Conservation (phyloP, 2,113 vertebrate genomes). For the Phasianus colchicus region DNA sequence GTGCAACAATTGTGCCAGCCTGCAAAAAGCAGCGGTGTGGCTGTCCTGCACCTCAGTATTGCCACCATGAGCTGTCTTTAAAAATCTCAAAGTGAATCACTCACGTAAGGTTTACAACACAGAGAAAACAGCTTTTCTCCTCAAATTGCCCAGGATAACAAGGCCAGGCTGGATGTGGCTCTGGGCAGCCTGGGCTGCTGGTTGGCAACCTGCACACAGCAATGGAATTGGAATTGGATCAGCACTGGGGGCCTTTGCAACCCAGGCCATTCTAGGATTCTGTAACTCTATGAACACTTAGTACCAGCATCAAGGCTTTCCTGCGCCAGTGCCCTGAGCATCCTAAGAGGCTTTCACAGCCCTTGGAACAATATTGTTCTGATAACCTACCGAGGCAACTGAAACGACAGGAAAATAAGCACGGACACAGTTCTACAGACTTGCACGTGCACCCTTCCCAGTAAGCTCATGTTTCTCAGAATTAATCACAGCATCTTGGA, state of each 20-base stretch:
- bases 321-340: neutral
- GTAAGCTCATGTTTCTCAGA: neutral
- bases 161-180: too few species aligned
- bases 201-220: too few species aligned
- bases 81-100: neutral
- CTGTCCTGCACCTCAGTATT: neutral
- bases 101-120: fast-evolving
- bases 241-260: too few species aligned
- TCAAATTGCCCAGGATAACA: neutral
- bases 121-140: neutral
- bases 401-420: neutral
- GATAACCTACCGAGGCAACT: neutral
- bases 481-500: neutral
- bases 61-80: neutral
- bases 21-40: too few species aligned
- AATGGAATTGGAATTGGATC: too few species aligned
- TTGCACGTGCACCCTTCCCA: neutral
- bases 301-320: neutral
- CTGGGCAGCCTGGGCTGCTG: too few species aligned
- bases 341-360: neutral
- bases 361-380: neutral
- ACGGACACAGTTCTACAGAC: neutral
- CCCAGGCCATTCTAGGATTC: too few species aligned
- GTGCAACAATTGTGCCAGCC: neutral
- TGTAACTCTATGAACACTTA: neutral